Percentiles rank a stretch among this genome's conserved stretches.
Evolutionary conservation across 2,888 invertebrate species (phyloP).

Genomic region (Cynaeus angustus): DNA sequence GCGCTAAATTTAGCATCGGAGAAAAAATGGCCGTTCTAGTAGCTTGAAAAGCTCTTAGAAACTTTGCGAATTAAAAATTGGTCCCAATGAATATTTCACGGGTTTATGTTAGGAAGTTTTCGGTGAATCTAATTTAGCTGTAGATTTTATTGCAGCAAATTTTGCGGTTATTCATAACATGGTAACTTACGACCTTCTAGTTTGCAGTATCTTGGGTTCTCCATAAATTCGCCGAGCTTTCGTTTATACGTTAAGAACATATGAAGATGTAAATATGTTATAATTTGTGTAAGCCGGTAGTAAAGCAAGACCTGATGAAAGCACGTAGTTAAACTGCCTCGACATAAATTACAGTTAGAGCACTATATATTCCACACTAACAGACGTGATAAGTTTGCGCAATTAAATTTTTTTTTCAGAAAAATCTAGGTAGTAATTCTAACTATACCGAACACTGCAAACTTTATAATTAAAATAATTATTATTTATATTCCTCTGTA

Average conservation of each 20-base stretch:
- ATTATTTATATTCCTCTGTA: constrained; percentile 49
- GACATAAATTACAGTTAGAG: constrained; percentile 33
- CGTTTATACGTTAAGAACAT: constrained; percentile 14
- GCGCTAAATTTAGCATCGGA: background rate
- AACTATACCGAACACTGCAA: constrained; percentile 36
- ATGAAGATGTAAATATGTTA: constrained; percentile 23
- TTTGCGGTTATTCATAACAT: no score
- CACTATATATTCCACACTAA: constrained; percentile 30
- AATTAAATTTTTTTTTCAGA: constrained; percentile 40
- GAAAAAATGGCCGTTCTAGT: constrained; percentile 1
- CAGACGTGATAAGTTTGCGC: constrained; percentile 34
- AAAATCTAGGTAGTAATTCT: constrained; percentile 28
- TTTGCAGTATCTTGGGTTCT: background rate
- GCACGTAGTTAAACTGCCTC: constrained; percentile 28
- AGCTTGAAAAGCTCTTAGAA: constrained; percentile 17
- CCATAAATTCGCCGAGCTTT: constrained; percentile 1
- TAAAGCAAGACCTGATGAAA: constrained; percentile 23
- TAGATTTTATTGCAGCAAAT: background rate
- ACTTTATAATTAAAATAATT: constrained; percentile 53
- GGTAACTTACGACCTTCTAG: no score
- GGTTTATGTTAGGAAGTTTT: background rate
- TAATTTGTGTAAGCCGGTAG: constrained; percentile 19
- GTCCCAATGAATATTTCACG: constrained; percentile 8
- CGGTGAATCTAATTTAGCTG: background rate
- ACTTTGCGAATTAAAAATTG: constrained; percentile 21